A percentile compares a stretch with the other conserved stretches of the same genome.
Evolutionary conservation across 2,888 invertebrate species (phyloP).

Genomic region (Dicyrtomina minuta): DNA sequence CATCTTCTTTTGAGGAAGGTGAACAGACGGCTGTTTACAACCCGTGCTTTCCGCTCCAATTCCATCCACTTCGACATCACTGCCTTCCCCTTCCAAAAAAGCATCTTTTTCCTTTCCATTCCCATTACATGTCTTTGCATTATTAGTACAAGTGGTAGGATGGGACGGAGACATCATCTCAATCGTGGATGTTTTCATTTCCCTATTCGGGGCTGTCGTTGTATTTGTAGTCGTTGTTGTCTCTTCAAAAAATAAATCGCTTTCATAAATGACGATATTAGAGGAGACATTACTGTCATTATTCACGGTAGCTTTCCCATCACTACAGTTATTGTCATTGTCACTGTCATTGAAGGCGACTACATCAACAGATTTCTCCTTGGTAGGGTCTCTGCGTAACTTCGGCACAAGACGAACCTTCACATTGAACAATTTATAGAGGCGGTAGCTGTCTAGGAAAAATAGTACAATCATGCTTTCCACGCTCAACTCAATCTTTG

Average conservation of each 20-base stretch:
- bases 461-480: slow-evolving; percentile 29
- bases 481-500: slow-evolving; percentile 5
- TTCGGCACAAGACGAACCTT: background rate
- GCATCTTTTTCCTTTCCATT: background rate
- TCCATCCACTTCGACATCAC: background rate
- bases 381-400: background rate
- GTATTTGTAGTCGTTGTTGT: background rate
- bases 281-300: background rate
- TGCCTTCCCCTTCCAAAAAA: background rate
- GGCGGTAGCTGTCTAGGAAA: slow-evolving; percentile 17
- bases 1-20: slow-evolving; percentile 61
- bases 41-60: slow-evolving; percentile 54
- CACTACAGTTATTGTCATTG: background rate
- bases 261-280: slow-evolving; percentile 23
- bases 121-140: background rate
- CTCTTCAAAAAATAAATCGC: slow-evolving; percentile 20
- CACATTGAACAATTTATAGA: slow-evolving; percentile 17
- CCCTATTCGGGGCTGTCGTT: background rate
- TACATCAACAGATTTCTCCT: background rate
- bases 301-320: background rate
- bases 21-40: slow-evolving; percentile 66
- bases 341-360: background rate
- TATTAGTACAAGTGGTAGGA: background rate
- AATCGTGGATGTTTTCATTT: too few relatives aligned
- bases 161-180: too few relatives aligned